A percentile compares a stretch with the other conserved stretches of the same genome.
Conservation (phyloP, 2,888 invertebrate genomes). For the Alviniconcha strummeri region DNA sequence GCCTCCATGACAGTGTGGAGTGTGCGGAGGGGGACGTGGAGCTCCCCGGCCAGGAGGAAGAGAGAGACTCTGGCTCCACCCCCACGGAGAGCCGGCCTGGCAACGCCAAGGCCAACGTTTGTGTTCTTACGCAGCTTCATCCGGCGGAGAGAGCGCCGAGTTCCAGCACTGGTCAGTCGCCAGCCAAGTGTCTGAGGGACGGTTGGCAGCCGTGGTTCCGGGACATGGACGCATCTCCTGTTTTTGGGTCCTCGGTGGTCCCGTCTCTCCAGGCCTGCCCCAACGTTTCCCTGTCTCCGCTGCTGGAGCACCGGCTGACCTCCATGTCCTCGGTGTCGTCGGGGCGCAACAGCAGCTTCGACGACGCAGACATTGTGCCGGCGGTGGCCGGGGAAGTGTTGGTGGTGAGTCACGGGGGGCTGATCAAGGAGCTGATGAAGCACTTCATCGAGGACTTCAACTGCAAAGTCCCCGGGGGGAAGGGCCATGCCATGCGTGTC, state of each 20-base stretch:
- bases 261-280: conserved; percentile 55
- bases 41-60: conserved; percentile 14
- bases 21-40: conserved; percentile 36
- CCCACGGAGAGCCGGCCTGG: neutral
- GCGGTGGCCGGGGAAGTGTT: conserved; percentile 64
- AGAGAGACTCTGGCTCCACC: conserved; percentile 7
- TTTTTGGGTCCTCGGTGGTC: neutral
- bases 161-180: neutral
- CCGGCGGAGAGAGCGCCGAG: neutral
- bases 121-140: neutral
- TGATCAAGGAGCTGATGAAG: conserved; percentile 69
- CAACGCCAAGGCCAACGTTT: too few relatives aligned
- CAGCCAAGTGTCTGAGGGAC: neutral
- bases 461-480: conserved; percentile 66
- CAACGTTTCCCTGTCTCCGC: conserved; percentile 69
- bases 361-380: conserved; percentile 58
- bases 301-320: conserved; percentile 60
- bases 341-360: conserved; percentile 68
- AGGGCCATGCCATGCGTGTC: conserved; percentile 63
- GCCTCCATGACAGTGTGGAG: conserved; percentile 42
- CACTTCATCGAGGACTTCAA: conserved; percentile 67
- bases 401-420: conserved; percentile 71
- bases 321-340: conserved; percentile 66
- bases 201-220: conserved; percentile 17
- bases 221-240: neutral